Evolutionary conservation across 2,888 invertebrate species (phyloP).

Genomic region (Cerastoderma edule): DNA sequence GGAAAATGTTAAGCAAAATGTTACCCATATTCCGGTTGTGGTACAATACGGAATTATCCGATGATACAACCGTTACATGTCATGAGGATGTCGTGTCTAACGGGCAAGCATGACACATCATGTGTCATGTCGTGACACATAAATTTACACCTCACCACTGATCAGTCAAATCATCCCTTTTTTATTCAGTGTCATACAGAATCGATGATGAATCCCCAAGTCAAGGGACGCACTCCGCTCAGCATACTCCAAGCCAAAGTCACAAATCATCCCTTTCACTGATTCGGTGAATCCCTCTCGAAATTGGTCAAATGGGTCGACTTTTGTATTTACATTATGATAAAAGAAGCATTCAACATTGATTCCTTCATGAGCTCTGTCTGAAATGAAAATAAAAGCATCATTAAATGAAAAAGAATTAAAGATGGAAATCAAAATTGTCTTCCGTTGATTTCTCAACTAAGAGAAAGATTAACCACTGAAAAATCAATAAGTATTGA

Average conservation of each 20-base stretch:
- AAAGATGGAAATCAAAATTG: neutral
- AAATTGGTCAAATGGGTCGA: neutral
- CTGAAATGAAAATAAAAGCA: neutral
- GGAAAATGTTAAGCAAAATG: neutral
- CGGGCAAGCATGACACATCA: constrained; percentile 3
- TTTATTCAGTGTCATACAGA: too few relatives aligned
- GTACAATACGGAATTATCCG: too few relatives aligned
- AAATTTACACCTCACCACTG: neutral
- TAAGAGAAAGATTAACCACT: neutral
- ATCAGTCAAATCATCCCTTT: neutral
- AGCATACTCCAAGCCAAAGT: too few relatives aligned
- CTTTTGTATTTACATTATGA: neutral
- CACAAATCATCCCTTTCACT: neutral
- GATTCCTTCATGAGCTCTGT: neutral
- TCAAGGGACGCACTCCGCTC: too few relatives aligned
- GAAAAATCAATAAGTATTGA: constrained; percentile 25
- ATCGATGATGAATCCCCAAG: too few relatives aligned
- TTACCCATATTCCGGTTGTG: neutral
- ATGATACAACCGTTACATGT: neutral
- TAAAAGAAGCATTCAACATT: neutral
- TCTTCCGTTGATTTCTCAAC: neutral
- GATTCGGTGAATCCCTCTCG: neutral
- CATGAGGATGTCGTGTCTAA: neutral
- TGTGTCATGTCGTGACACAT: constrained; percentile 1
- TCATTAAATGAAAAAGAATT: neutral